Percentiles rank a stretch among this genome's conserved stretches.
Evolutionary conservation across 2,113 vertebrate species (phyloP).

Genomic region (Festucalex cinctus): DNA sequence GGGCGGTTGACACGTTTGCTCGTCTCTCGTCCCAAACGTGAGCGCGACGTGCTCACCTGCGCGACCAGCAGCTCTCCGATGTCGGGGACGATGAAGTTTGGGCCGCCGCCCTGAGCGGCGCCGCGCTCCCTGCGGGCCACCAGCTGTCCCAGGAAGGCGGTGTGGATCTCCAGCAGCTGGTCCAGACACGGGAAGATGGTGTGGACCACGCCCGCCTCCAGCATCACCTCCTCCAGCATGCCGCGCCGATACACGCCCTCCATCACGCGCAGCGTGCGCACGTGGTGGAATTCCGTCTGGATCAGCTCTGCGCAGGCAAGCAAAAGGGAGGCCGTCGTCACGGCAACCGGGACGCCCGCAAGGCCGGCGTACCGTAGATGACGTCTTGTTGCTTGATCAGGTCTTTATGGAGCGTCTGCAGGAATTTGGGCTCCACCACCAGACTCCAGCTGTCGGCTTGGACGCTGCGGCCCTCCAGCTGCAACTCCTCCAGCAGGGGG

Average conservation of each 20-base stretch:
- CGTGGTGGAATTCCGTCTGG: conserved; percentile 91
- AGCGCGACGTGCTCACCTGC: conserved; percentile 45
- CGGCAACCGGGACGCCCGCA: not conserved
- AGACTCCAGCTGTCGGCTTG: conserved; percentile 90
- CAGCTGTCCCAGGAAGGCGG: conserved; percentile 81
- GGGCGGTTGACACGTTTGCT: not conserved
- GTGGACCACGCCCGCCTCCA: conserved; percentile 81
- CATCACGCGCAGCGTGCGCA: conserved; percentile 91
- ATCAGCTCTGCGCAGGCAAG: conserved; percentile 79
- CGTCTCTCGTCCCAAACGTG: not conserved
- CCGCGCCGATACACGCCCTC: conserved; percentile 84
- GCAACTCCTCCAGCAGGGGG: conserved; percentile 86
- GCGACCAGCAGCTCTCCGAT: conserved; percentile 83
- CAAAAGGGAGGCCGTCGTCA: not conserved
- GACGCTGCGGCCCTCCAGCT: conserved; percentile 81
- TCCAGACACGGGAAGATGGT: conserved; percentile 89
- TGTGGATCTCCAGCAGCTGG: conserved; percentile 82
- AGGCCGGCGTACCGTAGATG: conserved; percentile 80
- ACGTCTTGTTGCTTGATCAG: conserved; percentile 92
- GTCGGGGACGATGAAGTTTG: conserved; percentile 83
- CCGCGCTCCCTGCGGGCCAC: conserved; percentile 77
- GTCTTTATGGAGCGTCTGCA: conserved; percentile 90
- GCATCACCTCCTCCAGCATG: conserved; percentile 87
- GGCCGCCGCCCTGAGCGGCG: conserved; percentile 75
- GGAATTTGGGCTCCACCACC: conserved; percentile 81